Percentiles rank a stretch among this genome's conserved stretches.
These are phyloP conservation scores for Gobio occitaniae DNA, from an alignment of 2,797 vertebrate species.

Conservation along the genomic window DNA sequence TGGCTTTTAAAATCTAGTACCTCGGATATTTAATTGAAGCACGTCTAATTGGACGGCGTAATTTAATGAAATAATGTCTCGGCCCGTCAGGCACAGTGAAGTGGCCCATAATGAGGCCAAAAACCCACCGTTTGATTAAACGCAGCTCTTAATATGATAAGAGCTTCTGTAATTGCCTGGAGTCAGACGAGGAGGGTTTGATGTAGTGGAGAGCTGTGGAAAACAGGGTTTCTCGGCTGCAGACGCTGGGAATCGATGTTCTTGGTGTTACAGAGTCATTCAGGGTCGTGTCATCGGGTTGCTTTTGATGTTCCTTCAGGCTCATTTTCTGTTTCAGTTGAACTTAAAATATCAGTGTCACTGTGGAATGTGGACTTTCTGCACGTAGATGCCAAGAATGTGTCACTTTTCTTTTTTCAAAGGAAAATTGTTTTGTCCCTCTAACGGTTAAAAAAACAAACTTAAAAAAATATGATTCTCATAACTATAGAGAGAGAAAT, in stretches of 20 bases:
- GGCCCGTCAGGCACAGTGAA: conserved; percentile 36
- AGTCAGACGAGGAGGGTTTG: conserved; percentile 7
- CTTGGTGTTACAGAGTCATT: background rate
- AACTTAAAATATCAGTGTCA: background rate
- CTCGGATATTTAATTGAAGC: conserved; percentile 25
- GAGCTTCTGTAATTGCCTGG: conserved; percentile 38
- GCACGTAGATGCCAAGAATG: background rate
- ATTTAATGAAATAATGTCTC: conserved; percentile 33
- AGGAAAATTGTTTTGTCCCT: background rate
- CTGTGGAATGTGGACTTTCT: background rate
- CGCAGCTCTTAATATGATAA: conserved; percentile 16
- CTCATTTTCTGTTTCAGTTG: background rate
- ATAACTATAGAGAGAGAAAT: no score
- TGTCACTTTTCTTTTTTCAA: background rate
- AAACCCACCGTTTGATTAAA: conserved; percentile 39
- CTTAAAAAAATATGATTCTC: no score
- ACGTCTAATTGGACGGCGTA: conserved; percentile 31
- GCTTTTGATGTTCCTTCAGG: background rate
- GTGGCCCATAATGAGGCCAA: conserved; percentile 29
- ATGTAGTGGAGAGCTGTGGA: conserved; percentile 16
- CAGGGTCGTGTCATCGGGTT: background rate
- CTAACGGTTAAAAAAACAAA: no score
- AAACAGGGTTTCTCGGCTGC: background rate
- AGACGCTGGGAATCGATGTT: background rate
- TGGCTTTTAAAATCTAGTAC: conserved; percentile 1